Evolutionary conservation across 2,113 vertebrate species (phyloP).

Genomic region (Colaptes auratus): DNA sequence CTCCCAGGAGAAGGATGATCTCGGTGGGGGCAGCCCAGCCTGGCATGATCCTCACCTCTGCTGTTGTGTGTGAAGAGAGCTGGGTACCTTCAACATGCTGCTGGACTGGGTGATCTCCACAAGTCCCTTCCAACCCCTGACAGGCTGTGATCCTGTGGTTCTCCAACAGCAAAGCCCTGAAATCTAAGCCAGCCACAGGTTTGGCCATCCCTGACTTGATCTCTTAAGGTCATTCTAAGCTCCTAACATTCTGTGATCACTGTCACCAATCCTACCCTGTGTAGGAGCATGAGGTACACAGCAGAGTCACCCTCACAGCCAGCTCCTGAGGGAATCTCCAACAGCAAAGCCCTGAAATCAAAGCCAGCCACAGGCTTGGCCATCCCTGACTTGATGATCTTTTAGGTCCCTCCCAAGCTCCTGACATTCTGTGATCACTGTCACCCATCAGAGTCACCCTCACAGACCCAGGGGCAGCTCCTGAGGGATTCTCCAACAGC

Average conservation of each 20-base stretch:
- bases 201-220: not conserved
- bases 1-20: not conserved
- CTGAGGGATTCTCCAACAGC: not conserved
- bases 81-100: no score
- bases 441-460: not conserved
- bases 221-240: no score
- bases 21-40: not conserved
- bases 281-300: no score
- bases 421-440: not conserved
- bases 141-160: no score
- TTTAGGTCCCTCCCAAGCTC: no score
- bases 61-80: not conserved
- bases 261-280: fast-evolving
- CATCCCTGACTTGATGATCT: no score
- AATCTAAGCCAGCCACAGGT: not conserved
- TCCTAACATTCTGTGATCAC: not conserved
- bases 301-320: no score
- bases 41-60: not conserved
- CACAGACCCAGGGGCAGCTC: not conserved
- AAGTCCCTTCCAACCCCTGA: no score
- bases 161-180: not conserved
- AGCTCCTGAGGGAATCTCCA: no score
- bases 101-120: no score
- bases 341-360: not conserved
- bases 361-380: not conserved